Percentiles rank a stretch among this genome's conserved stretches.
Conservation (phyloP, 2,113 vertebrate genomes). For the Sula dactylatra region DNA sequence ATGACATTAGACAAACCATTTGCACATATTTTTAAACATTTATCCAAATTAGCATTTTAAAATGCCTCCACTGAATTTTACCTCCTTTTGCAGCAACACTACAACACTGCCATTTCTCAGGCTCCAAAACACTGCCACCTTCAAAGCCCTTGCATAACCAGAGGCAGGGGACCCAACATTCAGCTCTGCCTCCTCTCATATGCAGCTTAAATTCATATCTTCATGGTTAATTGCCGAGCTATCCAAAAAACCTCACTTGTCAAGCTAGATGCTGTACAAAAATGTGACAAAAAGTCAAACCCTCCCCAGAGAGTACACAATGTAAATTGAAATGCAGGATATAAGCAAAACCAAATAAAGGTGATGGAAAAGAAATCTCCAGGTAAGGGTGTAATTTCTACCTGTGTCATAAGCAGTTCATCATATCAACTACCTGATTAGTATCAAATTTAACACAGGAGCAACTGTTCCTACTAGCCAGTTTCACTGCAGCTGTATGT, state of each 20-base stretch:
- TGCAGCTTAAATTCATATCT: neutral
- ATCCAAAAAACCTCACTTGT: neutral
- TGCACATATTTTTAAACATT: neutral
- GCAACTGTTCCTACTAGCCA: neutral
- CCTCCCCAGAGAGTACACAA: neutral
- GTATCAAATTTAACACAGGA: neutral
- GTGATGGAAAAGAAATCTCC: neutral
- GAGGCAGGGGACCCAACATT: neutral
- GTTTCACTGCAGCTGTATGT: neutral
- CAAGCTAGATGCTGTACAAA: neutral
- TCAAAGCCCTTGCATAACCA: neutral
- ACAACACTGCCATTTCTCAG: neutral
- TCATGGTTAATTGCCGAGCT: neutral
- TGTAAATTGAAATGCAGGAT: neutral
- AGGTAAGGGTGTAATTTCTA: neutral
- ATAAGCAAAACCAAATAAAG: neutral
- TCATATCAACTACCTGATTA: neutral
- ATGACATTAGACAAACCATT: neutral
- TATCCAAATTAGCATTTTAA: neutral
- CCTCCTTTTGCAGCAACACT: neutral
- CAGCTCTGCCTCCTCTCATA: neutral
- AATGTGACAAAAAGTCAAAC: neutral
- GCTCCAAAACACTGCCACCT: neutral
- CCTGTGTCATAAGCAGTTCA: neutral
- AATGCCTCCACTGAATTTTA: neutral